Base-by-base conservation (phyloP, 2,888 invertebrate genomes). In the Stegophylla sp. region DNA sequence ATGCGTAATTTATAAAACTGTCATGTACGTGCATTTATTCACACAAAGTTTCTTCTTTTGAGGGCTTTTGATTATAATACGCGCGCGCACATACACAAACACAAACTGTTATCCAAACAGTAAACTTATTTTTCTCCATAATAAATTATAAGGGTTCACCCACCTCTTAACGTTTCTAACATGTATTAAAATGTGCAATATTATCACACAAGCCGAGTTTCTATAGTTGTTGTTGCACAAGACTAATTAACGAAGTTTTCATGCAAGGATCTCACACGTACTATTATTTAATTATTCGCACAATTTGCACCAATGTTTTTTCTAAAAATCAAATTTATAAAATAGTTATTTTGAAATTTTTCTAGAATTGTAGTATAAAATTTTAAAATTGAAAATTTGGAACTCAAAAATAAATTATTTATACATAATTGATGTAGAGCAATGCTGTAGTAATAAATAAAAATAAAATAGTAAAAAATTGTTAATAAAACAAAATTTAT, bases 171-270 rank as follows among this genome's bases (percentile, higher is more conserved):
- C 15, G 17, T 7, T n/a, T 3, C 10, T 1, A 17, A 26, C 23
- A 43, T 72, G 5, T 56, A 72, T 23, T 56, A 41, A 53, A 72
- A 56, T 13, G 43, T 43, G 23, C 43, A 56, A 17, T 26, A 23
- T 59, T 71, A 71, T 71, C 71, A 71, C 7, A 43, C 15, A 26
- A 7, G 1, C 12, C 1, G 12, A 17, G 13, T 28, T 7, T 17
- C 26, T n/a, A n/a, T n/a, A 3, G 59, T 28, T 23, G 15, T 45
- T 45, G 28, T 48, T 48, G 61, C 61, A 61, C 73, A 45, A 26
- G 28, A 48, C 61, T 73, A 61, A 73, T 73, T 61, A 73, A 73
- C 73, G 9, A 73, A 61, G 26, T 61, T 73, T 61, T 41, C 41
- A 59, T 43, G n/a, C n/a, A 13, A 5, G 26, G 12, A 43, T n/a